These are phyloP conservation scores for Zosterops lateralis DNA, from an alignment of 2,113 vertebrate genomes.

Conservation along the genomic window DNA sequence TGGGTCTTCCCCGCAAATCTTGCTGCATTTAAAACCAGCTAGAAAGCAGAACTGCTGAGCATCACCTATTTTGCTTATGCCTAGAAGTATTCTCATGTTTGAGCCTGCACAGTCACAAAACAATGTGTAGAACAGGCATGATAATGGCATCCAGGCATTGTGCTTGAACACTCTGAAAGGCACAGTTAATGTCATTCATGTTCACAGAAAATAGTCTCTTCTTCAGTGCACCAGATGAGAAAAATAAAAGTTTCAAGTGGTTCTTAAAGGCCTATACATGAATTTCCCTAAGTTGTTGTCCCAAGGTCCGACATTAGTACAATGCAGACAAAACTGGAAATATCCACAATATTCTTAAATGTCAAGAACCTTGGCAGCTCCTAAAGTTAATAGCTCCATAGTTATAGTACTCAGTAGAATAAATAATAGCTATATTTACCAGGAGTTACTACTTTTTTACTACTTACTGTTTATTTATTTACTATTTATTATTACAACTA, in stretches of 20 bases:
- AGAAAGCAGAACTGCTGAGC: neutral
- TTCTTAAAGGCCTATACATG: neutral
- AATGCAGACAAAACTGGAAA: neutral
- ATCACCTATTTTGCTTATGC: neutral
- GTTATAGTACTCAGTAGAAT: neutral
- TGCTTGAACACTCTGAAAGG: neutral
- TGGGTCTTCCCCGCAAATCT: neutral
- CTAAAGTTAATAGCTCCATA: neutral
- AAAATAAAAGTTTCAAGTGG: neutral
- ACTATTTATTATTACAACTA: neutral
- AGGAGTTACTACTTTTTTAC: neutral
- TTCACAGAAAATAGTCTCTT: neutral
- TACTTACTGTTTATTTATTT: neutral
- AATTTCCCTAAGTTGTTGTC: neutral
- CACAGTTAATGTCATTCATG: neutral
- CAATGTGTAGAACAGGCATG: neutral
- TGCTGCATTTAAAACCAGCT: neutral
- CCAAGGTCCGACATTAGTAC: neutral
- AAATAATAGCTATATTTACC: neutral
- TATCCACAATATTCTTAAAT: neutral
- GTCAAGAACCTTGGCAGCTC: neutral
- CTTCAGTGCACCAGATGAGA: neutral
- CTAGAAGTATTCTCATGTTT: neutral
- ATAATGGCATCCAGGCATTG: neutral
- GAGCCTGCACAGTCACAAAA: neutral